Conservation (phyloP, 2,888 invertebrate genomes). For the Dolomedes plantarius region DNA sequence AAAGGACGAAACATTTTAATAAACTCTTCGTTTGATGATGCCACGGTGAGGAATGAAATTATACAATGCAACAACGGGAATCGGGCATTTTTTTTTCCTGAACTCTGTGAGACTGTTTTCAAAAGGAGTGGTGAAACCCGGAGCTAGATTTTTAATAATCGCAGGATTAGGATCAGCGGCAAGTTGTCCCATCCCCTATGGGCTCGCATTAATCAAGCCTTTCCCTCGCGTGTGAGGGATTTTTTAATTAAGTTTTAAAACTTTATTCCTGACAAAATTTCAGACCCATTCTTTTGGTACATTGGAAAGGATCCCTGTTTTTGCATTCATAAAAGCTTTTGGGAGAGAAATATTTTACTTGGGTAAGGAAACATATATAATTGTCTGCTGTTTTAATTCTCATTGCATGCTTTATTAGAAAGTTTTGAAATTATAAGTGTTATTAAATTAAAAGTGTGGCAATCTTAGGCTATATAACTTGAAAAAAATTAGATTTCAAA, state of each 20-base stretch:
- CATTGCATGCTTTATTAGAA: too few relatives aligned
- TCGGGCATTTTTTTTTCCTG: neutral
- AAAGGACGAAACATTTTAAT: neutral
- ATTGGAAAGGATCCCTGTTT: too few relatives aligned
- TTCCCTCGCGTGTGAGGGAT: neutral
- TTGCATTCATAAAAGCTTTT: too few relatives aligned
- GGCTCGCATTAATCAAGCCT: neutral
- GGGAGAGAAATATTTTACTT: too few relatives aligned
- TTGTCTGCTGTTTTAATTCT: too few relatives aligned
- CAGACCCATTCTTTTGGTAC: too few relatives aligned
- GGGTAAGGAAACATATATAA: too few relatives aligned
- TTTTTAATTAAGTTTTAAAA: neutral
- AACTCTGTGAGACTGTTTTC: neutral
- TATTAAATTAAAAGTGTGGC: too few relatives aligned
- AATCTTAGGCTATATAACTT: too few relatives aligned
- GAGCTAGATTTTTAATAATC: neutral
- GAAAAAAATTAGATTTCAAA: too few relatives aligned
- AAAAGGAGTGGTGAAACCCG: neutral
- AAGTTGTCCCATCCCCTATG: neutral
- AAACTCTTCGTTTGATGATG: conserved; percentile 1
- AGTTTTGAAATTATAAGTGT: too few relatives aligned
- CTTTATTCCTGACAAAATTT: too few relatives aligned
- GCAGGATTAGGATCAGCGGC: neutral
- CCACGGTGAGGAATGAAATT: neutral
- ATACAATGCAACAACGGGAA: neutral